These are phyloP conservation scores for Lota lota DNA, from an alignment of 2,113 vertebrate genomes.

Conservation along the genomic window DNA sequence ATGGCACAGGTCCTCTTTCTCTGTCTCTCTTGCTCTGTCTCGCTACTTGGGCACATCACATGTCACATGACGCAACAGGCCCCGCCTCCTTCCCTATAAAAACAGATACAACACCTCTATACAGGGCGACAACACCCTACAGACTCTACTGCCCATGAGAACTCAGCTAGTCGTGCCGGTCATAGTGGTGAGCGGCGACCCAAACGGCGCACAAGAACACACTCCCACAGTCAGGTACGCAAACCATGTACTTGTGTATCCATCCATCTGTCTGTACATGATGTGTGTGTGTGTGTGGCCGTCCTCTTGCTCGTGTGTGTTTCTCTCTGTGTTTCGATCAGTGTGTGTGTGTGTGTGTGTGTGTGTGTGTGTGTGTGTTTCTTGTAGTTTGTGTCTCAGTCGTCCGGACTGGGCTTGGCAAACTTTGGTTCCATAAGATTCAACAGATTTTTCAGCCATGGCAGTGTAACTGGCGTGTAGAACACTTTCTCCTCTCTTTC, in stretches of 20 bases:
- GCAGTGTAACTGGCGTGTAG: constrained; percentile 58
- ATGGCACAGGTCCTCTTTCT: too few species aligned
- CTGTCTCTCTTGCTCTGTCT: too few species aligned
- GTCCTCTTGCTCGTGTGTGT: not conserved
- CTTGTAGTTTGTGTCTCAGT: constrained; percentile 14
- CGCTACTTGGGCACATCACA: constrained; percentile 24
- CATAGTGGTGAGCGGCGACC: not conserved
- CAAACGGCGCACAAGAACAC: not conserved
- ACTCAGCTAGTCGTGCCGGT: constrained; percentile 16
- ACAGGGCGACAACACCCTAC: constrained; percentile 22
- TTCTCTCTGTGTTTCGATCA: not conserved
- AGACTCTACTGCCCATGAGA: constrained; percentile 62
- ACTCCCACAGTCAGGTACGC: constrained; percentile 18
- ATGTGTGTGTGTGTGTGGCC: constrained; percentile 3
- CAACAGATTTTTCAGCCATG: constrained; percentile 64
- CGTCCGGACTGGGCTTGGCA: constrained; percentile 38
- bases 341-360: constrained; percentile 8
- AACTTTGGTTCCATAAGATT: constrained; percentile 52
- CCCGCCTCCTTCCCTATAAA: constrained; percentile 24
- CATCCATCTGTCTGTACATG: constrained; percentile 33
- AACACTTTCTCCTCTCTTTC: constrained; percentile 12
- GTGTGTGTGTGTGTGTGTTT: not conserved
- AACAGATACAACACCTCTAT: constrained; percentile 38
- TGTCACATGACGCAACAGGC: constrained; percentile 8
- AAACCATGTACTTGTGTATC: constrained; percentile 26